phyloP scores from a whole-genome alignment of 2,888 invertebrate genomes.

The Diabrotica balteata region DNA sequence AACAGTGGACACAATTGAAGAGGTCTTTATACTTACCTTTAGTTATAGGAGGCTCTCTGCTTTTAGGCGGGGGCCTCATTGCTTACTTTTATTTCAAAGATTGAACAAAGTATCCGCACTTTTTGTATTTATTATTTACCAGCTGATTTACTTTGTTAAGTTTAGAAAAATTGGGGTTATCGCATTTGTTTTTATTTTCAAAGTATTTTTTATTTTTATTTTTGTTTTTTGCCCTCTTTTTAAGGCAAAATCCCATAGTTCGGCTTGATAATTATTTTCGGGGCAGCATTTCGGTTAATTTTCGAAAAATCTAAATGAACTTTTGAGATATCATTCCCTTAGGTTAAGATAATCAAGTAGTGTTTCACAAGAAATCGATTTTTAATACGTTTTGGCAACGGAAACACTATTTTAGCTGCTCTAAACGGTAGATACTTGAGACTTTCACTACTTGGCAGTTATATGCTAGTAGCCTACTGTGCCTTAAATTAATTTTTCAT shows the following conservation, averaged over 20 bases:
- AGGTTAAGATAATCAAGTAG: no score
- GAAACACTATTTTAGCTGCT: no score
- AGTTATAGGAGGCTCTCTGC: conserved; percentile 71
- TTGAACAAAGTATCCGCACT: conserved; percentile 32
- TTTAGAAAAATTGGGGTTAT: conserved; percentile 26
- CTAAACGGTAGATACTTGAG: no score
- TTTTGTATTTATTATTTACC: conserved; percentile 33
- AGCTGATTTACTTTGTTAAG: conserved; percentile 27
- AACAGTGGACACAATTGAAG: conserved; percentile 77
- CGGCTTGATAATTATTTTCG: neutral
- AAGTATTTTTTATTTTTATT: conserved; percentile 5
- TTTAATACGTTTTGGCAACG: no score
- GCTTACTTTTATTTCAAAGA: conserved; percentile 64
- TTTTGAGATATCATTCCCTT: no score
- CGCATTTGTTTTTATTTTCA: conserved; percentile 24
- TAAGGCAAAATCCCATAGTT: conserved; percentile 9
- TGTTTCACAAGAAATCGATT: no score
- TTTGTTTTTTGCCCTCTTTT: conserved; percentile 21
- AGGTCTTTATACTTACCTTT: conserved; percentile 80
- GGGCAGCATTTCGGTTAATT: neutral
- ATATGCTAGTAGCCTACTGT: no score
- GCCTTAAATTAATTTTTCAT: no score
- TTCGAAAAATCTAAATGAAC: no score
- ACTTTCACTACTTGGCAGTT: no score
- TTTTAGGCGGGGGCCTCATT: conserved; percentile 71